These are phyloP conservation scores for Hydrotaea diabolus DNA, from an alignment of 2,888 invertebrate genomes.

Conservation along the genomic window DNA sequence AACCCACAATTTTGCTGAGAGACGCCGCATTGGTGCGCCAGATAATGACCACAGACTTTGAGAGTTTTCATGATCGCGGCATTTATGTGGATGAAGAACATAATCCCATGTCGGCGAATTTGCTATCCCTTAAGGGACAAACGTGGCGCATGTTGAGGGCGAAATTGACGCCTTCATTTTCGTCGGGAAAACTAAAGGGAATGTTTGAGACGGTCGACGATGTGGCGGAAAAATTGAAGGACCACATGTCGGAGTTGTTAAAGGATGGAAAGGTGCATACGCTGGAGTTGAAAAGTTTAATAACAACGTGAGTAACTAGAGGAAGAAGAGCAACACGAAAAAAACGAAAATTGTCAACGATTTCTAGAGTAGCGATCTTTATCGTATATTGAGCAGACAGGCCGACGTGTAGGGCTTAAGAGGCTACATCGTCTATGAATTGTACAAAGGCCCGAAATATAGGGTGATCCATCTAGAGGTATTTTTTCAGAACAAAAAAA, in stretches of 20 bases:
- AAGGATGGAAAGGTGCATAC: conserved; percentile 74
- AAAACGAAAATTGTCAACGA: too few species aligned
- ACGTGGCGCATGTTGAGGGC: conserved; percentile 85
- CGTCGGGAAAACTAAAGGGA: conserved; percentile 85
- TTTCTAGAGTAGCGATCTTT: too few species aligned
- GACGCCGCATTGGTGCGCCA: conserved; percentile 84
- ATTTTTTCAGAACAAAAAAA: too few species aligned
- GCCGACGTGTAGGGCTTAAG: too few species aligned
- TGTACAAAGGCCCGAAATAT: too few species aligned
- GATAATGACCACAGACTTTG: conserved; percentile 84
- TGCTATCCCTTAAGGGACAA: conserved; percentile 77
- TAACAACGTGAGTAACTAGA: conserved; percentile 69
- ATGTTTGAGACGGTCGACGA: conserved; percentile 84
- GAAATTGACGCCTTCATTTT: conserved; percentile 86
- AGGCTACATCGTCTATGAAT: too few species aligned
- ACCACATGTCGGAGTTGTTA: conserved; percentile 78
- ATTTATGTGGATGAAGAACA: conserved; percentile 83
- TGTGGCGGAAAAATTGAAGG: conserved; percentile 82
- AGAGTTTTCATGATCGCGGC: conserved; percentile 85
- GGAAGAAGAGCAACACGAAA: too few species aligned
- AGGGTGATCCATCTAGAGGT: too few species aligned
- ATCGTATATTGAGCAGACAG: too few species aligned
- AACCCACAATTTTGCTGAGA: conserved; percentile 84
- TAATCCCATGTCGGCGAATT: conserved; percentile 84
- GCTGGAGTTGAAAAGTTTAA: conserved; percentile 81